A percentile compares a stretch with the other conserved stretches of the same genome.
Evolutionary conservation across 2,113 vertebrate genomes (phyloP).

Genomic region (Potamarius usumacintae): DNA sequence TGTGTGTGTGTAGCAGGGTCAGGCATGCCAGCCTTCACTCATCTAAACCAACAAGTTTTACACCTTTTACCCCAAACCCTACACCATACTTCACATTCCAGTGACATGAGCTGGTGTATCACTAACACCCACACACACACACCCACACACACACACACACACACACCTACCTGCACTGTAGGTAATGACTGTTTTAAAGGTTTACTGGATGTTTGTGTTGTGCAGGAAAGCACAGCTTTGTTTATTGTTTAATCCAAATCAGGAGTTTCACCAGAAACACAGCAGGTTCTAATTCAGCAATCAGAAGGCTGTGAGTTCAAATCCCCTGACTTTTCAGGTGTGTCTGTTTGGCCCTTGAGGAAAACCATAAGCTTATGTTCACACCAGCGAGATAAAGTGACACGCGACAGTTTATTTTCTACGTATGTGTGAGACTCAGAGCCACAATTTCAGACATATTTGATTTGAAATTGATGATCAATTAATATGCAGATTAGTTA

Average conservation of each 20-base stretch:
- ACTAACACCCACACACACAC: slow-evolving; percentile 6
- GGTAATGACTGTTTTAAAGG: slow-evolving; percentile 26
- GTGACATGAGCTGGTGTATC: slow-evolving; percentile 45
- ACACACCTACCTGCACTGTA: background rate
- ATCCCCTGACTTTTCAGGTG: background rate
- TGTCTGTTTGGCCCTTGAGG: background rate
- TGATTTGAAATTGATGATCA: background rate
- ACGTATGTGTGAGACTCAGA: background rate
- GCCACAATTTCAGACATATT: background rate
- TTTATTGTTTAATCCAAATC: background rate
- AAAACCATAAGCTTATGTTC: background rate
- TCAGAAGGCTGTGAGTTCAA: background rate
- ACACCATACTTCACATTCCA: slow-evolving; percentile 62
- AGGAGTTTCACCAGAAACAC: background rate
- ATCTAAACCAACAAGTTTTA: slow-evolving; percentile 68
- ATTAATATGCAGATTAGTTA: background rate
- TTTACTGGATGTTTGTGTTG: slow-evolving; percentile 21
- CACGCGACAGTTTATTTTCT: background rate
- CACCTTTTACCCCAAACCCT: slow-evolving; percentile 55
- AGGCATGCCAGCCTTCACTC: slow-evolving; percentile 48
- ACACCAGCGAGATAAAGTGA: background rate
- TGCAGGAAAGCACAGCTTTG: background rate
- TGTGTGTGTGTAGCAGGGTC: slow-evolving; percentile 15
- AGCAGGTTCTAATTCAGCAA: background rate
- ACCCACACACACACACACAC: background rate